Base-by-base conservation (phyloP, 2,888 invertebrate species). In the Zeuzera pyrina region DNA sequence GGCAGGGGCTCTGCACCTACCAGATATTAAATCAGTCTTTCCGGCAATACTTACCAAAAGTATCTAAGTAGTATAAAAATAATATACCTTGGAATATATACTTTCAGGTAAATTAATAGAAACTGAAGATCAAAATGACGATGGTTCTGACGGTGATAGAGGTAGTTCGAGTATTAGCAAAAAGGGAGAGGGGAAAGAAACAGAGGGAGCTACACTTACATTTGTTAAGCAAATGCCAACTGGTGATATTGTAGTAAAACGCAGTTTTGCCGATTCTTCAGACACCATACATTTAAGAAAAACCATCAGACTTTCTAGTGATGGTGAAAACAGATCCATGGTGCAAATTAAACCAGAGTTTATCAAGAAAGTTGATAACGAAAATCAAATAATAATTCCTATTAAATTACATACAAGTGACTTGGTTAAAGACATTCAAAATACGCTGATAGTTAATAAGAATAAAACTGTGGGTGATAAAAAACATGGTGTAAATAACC, bases 31-130 rank as follows among this genome's bases (percentile, higher is more conserved):
- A n/a, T n/a, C n/a, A n/a, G n/a, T n/a, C n/a, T n/a, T n/a, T n/a
- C n/a, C n/a, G n/a, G n/a, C n/a, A n/a, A n/a, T n/a, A n/a, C n/a
- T n/a, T n/a, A n/a, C n/a, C n/a, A n/a, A n/a, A n/a, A n/a, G n/a
- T n/a, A n/a, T n/a, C n/a, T n/a, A n/a, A n/a, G n/a, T n/a, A n/a
- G n/a, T n/a, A n/a, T n/a, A n/a, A n/a, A n/a, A n/a, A n/a, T n/a
- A n/a, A 19, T 5, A n/a, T 24, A 6, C 24, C 10, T n/a, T 24
- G 5, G 5, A 19, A 19, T 42, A 22, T 45, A 29, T 42, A 34
- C 37, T 61, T 63, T 10, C 46, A 87, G 87, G 87, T 52, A 87
- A 88, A 65, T 60, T 89, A 45, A 67, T 89, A 30, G 88, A 88
- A 65, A 74, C 64, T 19, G 88, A 88, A 46, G 84, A 85, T 28